Percentiles rank a stretch among this genome's conserved stretches.
These are phyloP conservation scores for Aptenodytes patagonicus DNA, from an alignment of 2,113 vertebrate genomes.

Conservation along the genomic window DNA sequence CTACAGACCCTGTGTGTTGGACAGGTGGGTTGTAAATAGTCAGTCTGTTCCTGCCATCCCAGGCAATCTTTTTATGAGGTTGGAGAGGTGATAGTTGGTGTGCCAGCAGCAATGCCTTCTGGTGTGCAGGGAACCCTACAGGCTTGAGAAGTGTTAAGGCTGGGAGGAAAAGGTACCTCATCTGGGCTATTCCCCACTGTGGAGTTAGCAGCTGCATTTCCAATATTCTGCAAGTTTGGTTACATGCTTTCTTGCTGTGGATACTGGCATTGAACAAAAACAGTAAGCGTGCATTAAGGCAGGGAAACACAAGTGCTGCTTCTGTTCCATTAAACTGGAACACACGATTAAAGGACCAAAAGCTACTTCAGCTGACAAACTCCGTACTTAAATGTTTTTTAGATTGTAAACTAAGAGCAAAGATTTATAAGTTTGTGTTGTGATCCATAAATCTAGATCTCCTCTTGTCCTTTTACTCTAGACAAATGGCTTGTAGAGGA, in stretches of 20 bases:
- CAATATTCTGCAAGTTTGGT: not conserved
- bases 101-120: not conserved
- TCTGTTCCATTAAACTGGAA: not conserved
- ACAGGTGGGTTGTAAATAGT: not conserved
- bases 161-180: not conserved
- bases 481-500: slow-evolving; percentile 53
- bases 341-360: not conserved
- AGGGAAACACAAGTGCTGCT: not conserved
- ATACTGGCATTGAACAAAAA: not conserved
- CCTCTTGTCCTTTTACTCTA: not conserved
- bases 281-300: not conserved
- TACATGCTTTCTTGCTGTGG: not conserved
- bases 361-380: not conserved
- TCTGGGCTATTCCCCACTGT: not conserved
- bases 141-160: not conserved
- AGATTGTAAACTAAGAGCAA: not conserved
- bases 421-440: slow-evolving; percentile 38
- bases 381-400: slow-evolving; percentile 31
- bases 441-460: slow-evolving; percentile 13
- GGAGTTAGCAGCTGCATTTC: not conserved
- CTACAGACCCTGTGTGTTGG: not conserved
- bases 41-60: not conserved
- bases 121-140: not conserved
- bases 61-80: not conserved
- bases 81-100: not conserved